Evolutionary conservation across 2,797 vertebrate species (phyloP), one percentile per base, ranked within the genome.

Genomic region (Lerista edwardsae): DNA sequence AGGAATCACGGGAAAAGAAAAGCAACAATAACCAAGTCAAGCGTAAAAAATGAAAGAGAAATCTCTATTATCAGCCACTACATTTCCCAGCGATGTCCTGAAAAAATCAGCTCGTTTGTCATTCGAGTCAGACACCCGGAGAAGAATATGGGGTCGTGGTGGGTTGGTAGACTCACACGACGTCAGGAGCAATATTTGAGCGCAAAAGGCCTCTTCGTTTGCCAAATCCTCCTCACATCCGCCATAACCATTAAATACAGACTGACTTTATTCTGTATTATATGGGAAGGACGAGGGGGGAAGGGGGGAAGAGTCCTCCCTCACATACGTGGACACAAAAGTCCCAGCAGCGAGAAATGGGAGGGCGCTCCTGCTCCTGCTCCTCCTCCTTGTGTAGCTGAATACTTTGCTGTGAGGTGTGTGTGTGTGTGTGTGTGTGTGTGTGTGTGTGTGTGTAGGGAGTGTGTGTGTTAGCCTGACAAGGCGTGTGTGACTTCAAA

Each of bases 1-100:
- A 98, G 98, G 97, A 99, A 98, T 99, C 98, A 97, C 97, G 97
- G 97, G 98, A 97, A 97, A 98, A 98, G 98, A 98, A 98, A 98
- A 96, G 98, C 97, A 99, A 99, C 98, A 99, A 99, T 99, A 99
- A 99, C 98, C 97, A 99, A 99, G 98, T 99, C 98, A 99, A 98
- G 98, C 98, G 98, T 99, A 98, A 98, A 99, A 99, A 99, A 99
- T 99, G 98, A 98, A 99, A 98, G 98, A 97, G 98, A 99, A 99
- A 99, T 99, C 98, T 99, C 98, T 99, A 99, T 99, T 99, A 99
- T 99, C 97, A 98, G 96, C 96, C 96, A 95, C 96, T 92, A 97
- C 98, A 96, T 98, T 99, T 99, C 98, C 98, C 98, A 99, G 98
- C 97, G 95, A 98, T 97, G 97, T 97, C 96, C 97, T 98, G 97